Conservation (phyloP, 2,888 invertebrate species). For the Drosophila buzzatii region DNA sequence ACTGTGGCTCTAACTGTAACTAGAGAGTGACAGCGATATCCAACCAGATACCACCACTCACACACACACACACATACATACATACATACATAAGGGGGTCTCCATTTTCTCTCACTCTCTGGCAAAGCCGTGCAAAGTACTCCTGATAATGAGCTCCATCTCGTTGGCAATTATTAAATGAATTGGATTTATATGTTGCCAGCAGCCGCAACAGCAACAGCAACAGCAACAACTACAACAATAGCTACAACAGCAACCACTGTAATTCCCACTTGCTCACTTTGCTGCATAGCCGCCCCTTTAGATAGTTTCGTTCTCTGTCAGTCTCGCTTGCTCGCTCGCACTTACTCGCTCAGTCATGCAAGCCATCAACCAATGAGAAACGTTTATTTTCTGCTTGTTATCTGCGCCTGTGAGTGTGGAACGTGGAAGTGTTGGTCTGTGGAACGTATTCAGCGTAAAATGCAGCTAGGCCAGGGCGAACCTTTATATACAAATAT, state of each 20-base stretch:
- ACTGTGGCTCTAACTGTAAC: slow-evolving; percentile 41
- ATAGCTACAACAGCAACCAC: slow-evolving; percentile 17
- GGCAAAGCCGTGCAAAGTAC: slow-evolving; percentile 81
- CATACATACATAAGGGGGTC: slow-evolving; percentile 2
- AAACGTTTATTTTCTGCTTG: slow-evolving; percentile 27
- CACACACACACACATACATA: slow-evolving; percentile 15
- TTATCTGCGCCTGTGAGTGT: slow-evolving; percentile 69
- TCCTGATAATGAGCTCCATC: slow-evolving; percentile 84
- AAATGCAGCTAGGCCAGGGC: slow-evolving; percentile 17
- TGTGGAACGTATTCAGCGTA: slow-evolving; percentile 65
- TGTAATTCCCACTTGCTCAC: slow-evolving; percentile 6
- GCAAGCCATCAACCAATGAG: slow-evolving; percentile 57
- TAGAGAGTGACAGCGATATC: slow-evolving; percentile 53
- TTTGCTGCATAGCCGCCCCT: slow-evolving; percentile 45
- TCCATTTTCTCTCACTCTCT: slow-evolving; percentile 25
- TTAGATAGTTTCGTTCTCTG: slow-evolving; percentile 22
- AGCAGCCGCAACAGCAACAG: slow-evolving; percentile 46
- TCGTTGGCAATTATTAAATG: slow-evolving; percentile 85
- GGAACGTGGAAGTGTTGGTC: slow-evolving; percentile 73
- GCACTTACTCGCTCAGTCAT: slow-evolving; percentile 4
- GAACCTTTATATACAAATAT: slow-evolving; percentile 8
- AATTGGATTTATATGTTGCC: slow-evolving; percentile 82
- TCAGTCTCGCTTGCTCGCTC: slow-evolving; percentile 6
- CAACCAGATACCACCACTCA: slow-evolving; percentile 42
- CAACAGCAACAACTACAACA: slow-evolving; percentile 28